Conservation (phyloP, 2,113 vertebrate genomes). For the Sphaerodactylus townsendi region DNA sequence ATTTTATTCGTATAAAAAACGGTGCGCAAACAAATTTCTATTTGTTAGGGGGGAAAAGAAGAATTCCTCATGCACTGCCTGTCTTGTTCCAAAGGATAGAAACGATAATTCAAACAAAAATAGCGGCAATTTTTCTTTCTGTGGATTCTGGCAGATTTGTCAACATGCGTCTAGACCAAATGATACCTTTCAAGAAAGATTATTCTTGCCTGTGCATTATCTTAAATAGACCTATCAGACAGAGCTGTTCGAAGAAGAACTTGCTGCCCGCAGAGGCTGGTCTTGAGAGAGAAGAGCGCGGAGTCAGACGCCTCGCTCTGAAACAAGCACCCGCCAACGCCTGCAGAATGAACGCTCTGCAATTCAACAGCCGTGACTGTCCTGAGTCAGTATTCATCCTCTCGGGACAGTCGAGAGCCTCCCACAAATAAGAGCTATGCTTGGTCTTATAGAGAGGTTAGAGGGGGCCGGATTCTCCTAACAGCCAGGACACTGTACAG, state of each 20-base stretch:
- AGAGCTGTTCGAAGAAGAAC: neutral
- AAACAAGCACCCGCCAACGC: neutral
- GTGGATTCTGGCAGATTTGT: neutral
- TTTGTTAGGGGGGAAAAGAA: conserved; percentile 27
- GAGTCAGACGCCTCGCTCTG: neutral
- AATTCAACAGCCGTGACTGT: neutral
- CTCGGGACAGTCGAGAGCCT: too few relatives aligned
- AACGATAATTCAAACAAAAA: conserved; percentile 32
- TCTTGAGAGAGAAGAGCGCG: neutral
- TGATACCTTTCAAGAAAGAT: neutral
- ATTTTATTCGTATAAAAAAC: conserved; percentile 69
- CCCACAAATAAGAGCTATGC: neutral
- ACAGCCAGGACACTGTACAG: neutral
- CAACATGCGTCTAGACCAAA: neutral
- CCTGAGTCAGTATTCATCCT: neutral
- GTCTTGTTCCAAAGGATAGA: conserved; percentile 44
- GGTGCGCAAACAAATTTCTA: conserved; percentile 37
- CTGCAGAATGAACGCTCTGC: neutral
- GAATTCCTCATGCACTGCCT: conserved; percentile 53
- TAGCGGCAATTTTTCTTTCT: conserved; percentile 16
- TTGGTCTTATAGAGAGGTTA: neutral
- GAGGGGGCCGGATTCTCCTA: neutral
- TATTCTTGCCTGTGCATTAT: conserved; percentile 5
- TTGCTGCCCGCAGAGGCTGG: neutral
- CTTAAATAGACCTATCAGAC: conserved; percentile 11